A percentile compares a stretch with the other conserved stretches of the same genome.
Evolutionary conservation across 2,888 invertebrate genomes (phyloP).

Genomic region (Leptinotarsa peninsularis): DNA sequence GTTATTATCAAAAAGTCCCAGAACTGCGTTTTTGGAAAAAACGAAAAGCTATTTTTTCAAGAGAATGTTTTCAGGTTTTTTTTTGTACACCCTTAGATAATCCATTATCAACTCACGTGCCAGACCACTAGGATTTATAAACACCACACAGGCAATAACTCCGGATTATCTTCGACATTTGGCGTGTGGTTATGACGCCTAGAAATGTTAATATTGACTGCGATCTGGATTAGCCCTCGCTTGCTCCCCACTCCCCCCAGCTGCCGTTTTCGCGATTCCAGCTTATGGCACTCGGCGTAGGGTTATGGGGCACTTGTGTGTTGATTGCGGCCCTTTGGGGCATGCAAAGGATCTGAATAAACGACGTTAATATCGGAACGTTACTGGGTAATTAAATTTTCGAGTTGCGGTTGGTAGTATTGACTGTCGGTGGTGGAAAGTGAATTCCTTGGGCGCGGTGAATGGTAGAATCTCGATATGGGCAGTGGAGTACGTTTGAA

Average conservation of each 20-base stretch:
- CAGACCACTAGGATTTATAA: constrained; percentile 40
- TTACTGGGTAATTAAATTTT: constrained; percentile 44
- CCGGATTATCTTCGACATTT: constrained; percentile 61
- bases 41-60: no score
- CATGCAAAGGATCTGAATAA: constrained; percentile 43
- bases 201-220: constrained; percentile 65
- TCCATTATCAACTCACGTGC: not conserved
- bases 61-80: no score
- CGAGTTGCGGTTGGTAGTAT: constrained; percentile 31
- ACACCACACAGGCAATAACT: constrained; percentile 61
- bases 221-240: constrained; percentile 50
- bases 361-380: constrained; percentile 43
- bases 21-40: no score
- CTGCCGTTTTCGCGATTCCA: constrained; percentile 3
- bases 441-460: constrained; percentile 28
- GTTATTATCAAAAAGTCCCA: no score
- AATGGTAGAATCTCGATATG: not conserved
- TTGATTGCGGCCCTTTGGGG: constrained; percentile 44
- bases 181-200: constrained; percentile 61
- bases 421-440: constrained; percentile 35
- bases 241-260: not conserved
- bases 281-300: constrained; percentile 24
- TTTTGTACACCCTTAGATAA: no score
- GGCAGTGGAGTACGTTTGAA: not conserved
- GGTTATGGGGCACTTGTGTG: constrained; percentile 38